These are phyloP conservation scores for Climacteris rufus DNA, from an alignment of 2,113 vertebrate species.

Conservation along the genomic window DNA sequence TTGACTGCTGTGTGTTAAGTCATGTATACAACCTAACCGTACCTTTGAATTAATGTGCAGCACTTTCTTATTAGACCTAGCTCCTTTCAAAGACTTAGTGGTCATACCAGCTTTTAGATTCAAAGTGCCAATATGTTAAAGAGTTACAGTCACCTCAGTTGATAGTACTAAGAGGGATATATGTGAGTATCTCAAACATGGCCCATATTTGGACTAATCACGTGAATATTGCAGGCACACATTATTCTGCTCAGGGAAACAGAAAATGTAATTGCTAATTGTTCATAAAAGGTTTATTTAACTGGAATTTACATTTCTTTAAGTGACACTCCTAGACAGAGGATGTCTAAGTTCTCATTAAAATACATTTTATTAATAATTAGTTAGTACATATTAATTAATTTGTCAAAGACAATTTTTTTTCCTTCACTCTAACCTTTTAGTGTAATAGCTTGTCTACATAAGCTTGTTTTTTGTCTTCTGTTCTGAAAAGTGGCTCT, in stretches of 20 bases:
- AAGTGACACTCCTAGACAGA: constrained; percentile 45
- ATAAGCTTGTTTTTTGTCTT: neutral
- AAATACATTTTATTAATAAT: constrained; percentile 56
- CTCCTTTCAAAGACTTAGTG: neutral
- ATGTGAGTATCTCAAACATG: neutral
- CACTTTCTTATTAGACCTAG: neutral
- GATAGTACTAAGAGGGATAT: neutral
- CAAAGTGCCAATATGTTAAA: neutral
- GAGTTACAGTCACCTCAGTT: neutral
- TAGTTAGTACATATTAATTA: constrained; percentile 49
- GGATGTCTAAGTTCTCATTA: constrained; percentile 35
- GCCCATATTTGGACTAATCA: neutral
- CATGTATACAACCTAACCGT: neutral
- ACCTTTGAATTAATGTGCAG: neutral
- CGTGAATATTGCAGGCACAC: neutral
- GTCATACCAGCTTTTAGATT: neutral
- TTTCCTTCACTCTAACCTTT: neutral
- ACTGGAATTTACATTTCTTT: constrained; percentile 46
- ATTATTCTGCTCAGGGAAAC: constrained; percentile 56
- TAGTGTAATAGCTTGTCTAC: constrained; percentile 4
- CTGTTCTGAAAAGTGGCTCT: neutral
- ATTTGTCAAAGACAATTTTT: constrained; percentile 61
- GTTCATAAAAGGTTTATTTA: constrained; percentile 48
- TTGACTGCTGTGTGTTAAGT: neutral
- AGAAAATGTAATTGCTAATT: constrained; percentile 50